These are phyloP conservation scores for Forbesichthys agassizii DNA, from an alignment of 2,113 vertebrate species.

Conservation along the genomic window DNA sequence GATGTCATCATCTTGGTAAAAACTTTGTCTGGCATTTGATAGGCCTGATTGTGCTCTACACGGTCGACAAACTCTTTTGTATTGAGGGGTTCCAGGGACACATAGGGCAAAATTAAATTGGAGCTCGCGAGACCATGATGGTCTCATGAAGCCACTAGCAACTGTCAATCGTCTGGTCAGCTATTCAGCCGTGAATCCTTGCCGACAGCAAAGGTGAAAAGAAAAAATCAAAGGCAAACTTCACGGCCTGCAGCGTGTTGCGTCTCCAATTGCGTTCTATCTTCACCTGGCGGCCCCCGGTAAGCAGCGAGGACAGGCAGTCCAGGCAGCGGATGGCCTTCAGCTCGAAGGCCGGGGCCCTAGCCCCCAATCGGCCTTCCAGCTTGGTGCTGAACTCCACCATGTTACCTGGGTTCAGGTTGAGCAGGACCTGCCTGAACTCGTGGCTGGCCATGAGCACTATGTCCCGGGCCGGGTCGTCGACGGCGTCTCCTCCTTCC, in stretches of 20 bases:
- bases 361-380: slow-evolving; percentile 89
- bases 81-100: too few relatives aligned
- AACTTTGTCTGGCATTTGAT: too few relatives aligned
- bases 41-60: too few relatives aligned
- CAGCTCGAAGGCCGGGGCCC: slow-evolving; percentile 89
- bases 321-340: slow-evolving; percentile 94
- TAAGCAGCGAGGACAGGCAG: slow-evolving; percentile 81
- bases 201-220: slow-evolving; percentile 93
- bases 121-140: too few relatives aligned
- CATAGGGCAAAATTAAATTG: too few relatives aligned
- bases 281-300: slow-evolving; percentile 85
- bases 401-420: slow-evolving; percentile 84
- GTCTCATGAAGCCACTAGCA: background rate
- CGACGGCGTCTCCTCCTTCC: slow-evolving; percentile 50
- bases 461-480: slow-evolving; percentile 87
- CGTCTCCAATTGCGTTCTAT: slow-evolving; percentile 91
- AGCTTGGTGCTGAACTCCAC: slow-evolving; percentile 96
- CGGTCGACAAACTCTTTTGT: too few relatives aligned
- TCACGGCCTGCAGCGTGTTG: slow-evolving; percentile 82
- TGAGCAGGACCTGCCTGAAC: slow-evolving; percentile 87
- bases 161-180: background rate
- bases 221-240: slow-evolving; percentile 97
- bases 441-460: slow-evolving; percentile 90
- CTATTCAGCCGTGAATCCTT: slow-evolving; percentile 53
- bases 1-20: too few relatives aligned